A percentile compares a stretch with the other conserved stretches of the same genome.
Conservation (phyloP, 2,888 invertebrate genomes). For the Coelopa pilipes region DNA sequence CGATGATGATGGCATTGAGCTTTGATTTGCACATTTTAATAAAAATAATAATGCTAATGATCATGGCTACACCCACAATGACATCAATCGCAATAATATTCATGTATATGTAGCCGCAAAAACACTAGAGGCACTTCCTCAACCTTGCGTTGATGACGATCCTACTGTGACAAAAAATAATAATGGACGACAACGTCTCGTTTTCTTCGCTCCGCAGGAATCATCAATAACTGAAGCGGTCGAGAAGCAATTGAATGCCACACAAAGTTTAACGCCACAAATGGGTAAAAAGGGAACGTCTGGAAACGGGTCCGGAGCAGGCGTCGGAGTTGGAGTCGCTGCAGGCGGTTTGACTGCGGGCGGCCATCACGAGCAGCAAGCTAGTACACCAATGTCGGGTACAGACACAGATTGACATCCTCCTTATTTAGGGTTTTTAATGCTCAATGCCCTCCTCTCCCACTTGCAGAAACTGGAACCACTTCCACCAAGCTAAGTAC, state of each 20-base stretch:
- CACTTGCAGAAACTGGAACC: slow-evolving; percentile 66
- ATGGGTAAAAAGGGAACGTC: slow-evolving; percentile 65
- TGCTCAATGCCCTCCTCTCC: too few species aligned
- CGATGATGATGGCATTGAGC: slow-evolving; percentile 52
- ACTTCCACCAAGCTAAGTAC: slow-evolving; percentile 73
- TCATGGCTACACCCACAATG: slow-evolving; percentile 45
- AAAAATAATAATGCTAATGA: slow-evolving; percentile 16
- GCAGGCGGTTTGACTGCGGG: slow-evolving; percentile 50
- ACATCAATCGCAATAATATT: slow-evolving; percentile 46
- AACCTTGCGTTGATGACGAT: slow-evolving; percentile 44
- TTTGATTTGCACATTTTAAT: slow-evolving; percentile 49
- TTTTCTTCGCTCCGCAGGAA: slow-evolving; percentile 67
- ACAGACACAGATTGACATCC: slow-evolving; percentile 30
- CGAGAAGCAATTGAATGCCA: slow-evolving; percentile 88
- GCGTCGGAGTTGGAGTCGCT: slow-evolving; percentile 45
- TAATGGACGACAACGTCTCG: slow-evolving; percentile 64
- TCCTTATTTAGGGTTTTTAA: too few species aligned
- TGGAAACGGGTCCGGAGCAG: slow-evolving; percentile 45
- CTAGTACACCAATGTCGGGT: slow-evolving; percentile 66
- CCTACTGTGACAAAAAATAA: slow-evolving; percentile 46
- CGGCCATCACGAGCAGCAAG: slow-evolving; percentile 62
- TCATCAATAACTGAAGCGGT: slow-evolving; percentile 79
- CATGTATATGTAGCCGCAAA: slow-evolving; percentile 37
- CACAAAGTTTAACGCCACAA: slow-evolving; percentile 66
- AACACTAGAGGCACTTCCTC: slow-evolving; percentile 8